These are phyloP conservation scores for Periophthalmodon schlosseri DNA, from an alignment of 2,113 vertebrate genomes.

Conservation along the genomic window DNA sequence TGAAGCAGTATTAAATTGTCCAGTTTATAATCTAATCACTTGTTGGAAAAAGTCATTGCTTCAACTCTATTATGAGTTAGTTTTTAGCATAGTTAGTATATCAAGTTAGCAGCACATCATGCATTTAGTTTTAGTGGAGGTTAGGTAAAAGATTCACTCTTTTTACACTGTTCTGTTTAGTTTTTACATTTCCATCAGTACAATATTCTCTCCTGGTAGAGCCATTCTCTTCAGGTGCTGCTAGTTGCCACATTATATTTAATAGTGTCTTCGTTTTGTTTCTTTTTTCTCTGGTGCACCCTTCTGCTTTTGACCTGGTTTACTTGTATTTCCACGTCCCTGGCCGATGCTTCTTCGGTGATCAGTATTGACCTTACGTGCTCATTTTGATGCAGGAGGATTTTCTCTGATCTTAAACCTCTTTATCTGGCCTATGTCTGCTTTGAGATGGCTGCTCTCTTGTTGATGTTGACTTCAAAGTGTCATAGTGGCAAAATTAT, in stretches of 20 bases:
- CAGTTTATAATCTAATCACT: neutral
- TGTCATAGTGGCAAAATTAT: neutral
- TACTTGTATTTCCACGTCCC: constrained; percentile 32
- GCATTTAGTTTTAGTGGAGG: neutral
- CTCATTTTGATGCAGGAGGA: constrained; percentile 32
- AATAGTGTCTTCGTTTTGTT: no score
- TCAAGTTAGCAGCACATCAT: neutral
- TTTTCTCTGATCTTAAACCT: constrained; percentile 36
- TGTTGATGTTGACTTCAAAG: neutral
- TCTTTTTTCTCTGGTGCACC: constrained; percentile 19
- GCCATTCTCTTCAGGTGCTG: no score
- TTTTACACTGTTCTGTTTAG: no score
- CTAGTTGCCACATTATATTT: no score
- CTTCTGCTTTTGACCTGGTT: constrained; percentile 22
- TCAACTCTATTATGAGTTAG: neutral
- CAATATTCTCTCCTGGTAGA: neutral
- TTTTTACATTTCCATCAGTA: no score
- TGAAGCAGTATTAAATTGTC: no score
- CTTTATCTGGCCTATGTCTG: constrained; percentile 27
- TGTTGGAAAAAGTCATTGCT: neutral
- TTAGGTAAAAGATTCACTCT: neutral
- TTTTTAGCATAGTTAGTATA: neutral
- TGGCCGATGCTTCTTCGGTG: constrained; percentile 11
- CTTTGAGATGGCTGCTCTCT: constrained; percentile 16
- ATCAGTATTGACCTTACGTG: constrained; percentile 40